A percentile compares a stretch with the other conserved stretches of the same genome.
Conservation (phyloP, 1,140 invertebrate genomes). For the Drosophila ercepeae region DNA sequence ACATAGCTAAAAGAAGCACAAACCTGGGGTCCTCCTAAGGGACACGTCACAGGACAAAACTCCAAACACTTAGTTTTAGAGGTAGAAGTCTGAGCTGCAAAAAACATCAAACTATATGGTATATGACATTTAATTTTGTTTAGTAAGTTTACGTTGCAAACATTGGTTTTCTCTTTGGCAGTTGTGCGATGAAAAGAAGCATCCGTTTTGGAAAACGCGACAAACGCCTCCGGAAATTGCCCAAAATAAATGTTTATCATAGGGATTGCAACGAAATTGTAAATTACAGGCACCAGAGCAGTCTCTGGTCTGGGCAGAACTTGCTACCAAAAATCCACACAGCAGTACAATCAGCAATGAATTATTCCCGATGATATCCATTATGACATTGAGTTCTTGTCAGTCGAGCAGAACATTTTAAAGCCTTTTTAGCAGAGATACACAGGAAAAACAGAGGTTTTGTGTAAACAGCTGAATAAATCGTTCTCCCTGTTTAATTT, state of each 20-base stretch:
- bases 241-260: constrained; percentile 1
- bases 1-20: constrained; percentile 9
- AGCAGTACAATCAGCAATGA: background rate
- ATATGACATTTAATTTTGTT: background rate
- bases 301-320: background rate
- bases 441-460: background rate
- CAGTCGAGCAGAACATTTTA: background rate
- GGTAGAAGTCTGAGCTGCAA: background rate
- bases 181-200: constrained; percentile 3
- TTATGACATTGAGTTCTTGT: background rate
- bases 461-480: background rate
- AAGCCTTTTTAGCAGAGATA: background rate
- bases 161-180: constrained; percentile 18
- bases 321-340: background rate
- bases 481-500: constrained; percentile 3
- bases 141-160: background rate
- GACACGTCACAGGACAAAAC: constrained; percentile 4
- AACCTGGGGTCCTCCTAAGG: background rate
- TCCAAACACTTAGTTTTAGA: background rate
- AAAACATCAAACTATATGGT: background rate
- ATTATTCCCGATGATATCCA: background rate
- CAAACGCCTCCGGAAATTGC: constrained; percentile 1
- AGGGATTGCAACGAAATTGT: constrained; percentile 15
- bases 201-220: constrained; percentile 15
- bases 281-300: constrained; percentile 4